A percentile compares a stretch with the other conserved stretches of the same genome.
Evolutionary conservation across 2,888 invertebrate genomes (phyloP).

Genomic region (Hipparchia semele): DNA sequence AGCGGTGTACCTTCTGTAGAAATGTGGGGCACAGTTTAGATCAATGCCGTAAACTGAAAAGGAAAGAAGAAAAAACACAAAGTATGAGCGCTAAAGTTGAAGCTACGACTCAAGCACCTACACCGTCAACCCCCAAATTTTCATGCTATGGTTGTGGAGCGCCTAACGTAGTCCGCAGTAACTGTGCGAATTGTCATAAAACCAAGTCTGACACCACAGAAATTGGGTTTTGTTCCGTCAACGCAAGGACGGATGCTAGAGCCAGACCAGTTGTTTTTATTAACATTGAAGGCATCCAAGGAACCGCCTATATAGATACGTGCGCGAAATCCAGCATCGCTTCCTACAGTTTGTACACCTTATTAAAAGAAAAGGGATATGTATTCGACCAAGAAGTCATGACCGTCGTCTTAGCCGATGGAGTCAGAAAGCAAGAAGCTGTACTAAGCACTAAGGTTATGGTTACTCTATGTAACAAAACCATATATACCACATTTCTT

Average conservation of each 20-base stretch:
- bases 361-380: slow-evolving; percentile 26
- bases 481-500: slow-evolving; percentile 1
- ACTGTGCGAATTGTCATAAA: slow-evolving; percentile 27
- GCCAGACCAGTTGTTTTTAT: slow-evolving; percentile 33
- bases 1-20: slow-evolving; percentile 27
- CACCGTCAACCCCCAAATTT: slow-evolving; percentile 28
- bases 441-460: neutral
- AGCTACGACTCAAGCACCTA: slow-evolving; percentile 24
- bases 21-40: slow-evolving; percentile 28
- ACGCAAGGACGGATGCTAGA: slow-evolving; percentile 23
- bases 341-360: slow-evolving; percentile 29
- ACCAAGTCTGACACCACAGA: slow-evolving; percentile 12
- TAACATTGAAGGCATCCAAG: slow-evolving; percentile 10
- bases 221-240: slow-evolving; percentile 29
- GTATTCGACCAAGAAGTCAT: neutral
- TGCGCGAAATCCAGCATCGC: slow-evolving; percentile 38
- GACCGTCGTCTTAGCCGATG: slow-evolving; percentile 21
- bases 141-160: slow-evolving; percentile 38
- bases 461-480: neutral
- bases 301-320: slow-evolving; percentile 32
- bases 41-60: slow-evolving; percentile 24
- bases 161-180: slow-evolving; percentile 26
- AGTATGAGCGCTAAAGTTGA: neutral
- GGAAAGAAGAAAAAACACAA: neutral
- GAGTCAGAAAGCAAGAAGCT: neutral